phyloP scores from a whole-genome alignment of 2,113 vertebrate genomes.

The Cottus gobio region DNA sequence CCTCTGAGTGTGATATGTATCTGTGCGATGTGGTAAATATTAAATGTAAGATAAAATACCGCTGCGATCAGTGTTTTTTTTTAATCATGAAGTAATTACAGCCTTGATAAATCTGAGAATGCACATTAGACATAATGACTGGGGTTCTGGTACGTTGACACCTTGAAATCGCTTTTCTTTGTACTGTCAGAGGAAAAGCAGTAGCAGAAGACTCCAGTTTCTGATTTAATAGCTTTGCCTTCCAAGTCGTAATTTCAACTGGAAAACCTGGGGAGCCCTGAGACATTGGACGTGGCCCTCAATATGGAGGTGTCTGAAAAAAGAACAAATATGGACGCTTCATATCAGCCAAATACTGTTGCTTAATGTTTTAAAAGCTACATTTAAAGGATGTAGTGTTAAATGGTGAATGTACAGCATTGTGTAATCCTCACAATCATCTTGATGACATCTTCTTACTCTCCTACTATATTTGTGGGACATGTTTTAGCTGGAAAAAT shows the following conservation, averaged over 20 bases:
- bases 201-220: not conserved
- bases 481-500: not conserved
- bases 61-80: not conserved
- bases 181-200: not conserved
- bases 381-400: not conserved
- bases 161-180: not conserved
- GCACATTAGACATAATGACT: not conserved
- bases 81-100: not conserved
- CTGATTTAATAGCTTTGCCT: not conserved
- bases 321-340: not conserved
- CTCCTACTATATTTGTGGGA: not conserved
- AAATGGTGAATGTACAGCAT: not conserved
- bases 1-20: slow-evolving; percentile 14
- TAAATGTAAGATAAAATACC: slow-evolving; percentile 23
- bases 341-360: not conserved
- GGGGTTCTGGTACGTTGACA: not conserved
- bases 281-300: not conserved
- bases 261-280: not conserved
- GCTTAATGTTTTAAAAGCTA: not conserved
- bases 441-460: not conserved
- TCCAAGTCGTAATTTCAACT: not conserved
- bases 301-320: not conserved
- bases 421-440: not conserved
- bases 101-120: not conserved
- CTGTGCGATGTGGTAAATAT: slow-evolving; percentile 44